Percentiles rank a stretch among this genome's conserved stretches.
These are phyloP conservation scores for Myoxocephalus aenaeus DNA, from an alignment of 2,797 vertebrate species.

Conservation along the genomic window DNA sequence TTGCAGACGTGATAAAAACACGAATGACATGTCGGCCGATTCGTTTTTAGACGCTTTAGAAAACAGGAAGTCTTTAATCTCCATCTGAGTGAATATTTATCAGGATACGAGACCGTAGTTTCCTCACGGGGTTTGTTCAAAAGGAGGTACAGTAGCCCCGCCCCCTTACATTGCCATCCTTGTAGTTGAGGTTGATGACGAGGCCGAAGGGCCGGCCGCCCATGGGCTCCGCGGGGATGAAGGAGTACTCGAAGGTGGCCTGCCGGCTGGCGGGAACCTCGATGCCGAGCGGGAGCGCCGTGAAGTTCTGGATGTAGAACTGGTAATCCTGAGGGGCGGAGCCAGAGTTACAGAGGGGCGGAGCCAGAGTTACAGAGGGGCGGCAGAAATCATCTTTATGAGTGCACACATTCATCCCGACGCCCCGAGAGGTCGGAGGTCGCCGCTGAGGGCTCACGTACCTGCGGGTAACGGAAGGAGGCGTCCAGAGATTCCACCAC, in stretches of 20 bases:
- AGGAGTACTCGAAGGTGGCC: constrained; percentile 98
- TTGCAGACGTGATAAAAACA: too few species aligned
- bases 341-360: background rate
- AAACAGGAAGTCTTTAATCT: too few species aligned
- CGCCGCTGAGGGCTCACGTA: constrained; percentile 6
- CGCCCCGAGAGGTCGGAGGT: background rate
- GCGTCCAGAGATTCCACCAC: constrained; percentile 95
- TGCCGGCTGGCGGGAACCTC: constrained; percentile 91
- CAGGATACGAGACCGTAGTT: too few species aligned
- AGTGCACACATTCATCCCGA: too few species aligned
- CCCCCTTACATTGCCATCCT: constrained; percentile 87
- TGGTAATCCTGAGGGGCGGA: constrained; percentile 89
- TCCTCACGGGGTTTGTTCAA: too few species aligned
- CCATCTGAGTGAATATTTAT: too few species aligned
- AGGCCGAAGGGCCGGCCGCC: constrained; percentile 96
- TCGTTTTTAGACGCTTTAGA: too few species aligned
- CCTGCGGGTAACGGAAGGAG: constrained; percentile 95
- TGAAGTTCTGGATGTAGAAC: constrained; percentile 99
- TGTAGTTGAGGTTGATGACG: constrained; percentile 99
- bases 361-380: background rate
- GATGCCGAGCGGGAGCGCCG: constrained; percentile 92
- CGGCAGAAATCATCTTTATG: too few species aligned
- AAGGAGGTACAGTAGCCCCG: too few species aligned
- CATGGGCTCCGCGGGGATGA: constrained; percentile 98
- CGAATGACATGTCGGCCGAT: too few species aligned